Evolutionary conservation across 2,113 vertebrate species (phyloP).

Genomic region (Marcusenius ussheri): DNA sequence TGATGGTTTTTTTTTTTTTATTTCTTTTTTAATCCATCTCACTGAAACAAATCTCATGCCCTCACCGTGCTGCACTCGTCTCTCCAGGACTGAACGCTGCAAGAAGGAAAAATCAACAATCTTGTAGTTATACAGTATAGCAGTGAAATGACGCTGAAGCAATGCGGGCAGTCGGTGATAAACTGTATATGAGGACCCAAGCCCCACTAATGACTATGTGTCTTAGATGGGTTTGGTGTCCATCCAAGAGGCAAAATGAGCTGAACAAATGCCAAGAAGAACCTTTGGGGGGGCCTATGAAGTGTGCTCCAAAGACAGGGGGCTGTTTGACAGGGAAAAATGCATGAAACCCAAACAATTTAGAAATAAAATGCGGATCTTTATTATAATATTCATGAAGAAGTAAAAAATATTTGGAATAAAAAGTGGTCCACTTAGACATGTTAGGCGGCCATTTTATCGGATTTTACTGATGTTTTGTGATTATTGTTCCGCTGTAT

Average conservation of each 20-base stretch:
- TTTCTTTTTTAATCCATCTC: neutral
- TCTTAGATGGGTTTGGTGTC: slow-evolving; percentile 7
- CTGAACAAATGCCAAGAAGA: neutral
- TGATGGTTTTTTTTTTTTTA: neutral
- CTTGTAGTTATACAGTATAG: neutral
- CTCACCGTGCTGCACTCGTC: neutral
- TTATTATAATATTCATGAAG: too few relatives aligned
- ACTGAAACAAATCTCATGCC: neutral
- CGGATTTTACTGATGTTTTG: neutral
- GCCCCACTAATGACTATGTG: slow-evolving; percentile 8
- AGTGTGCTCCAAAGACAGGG: neutral
- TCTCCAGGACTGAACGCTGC: neutral
- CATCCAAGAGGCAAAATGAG: slow-evolving; percentile 10
- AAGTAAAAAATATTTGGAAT: neutral
- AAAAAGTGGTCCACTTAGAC: neutral
- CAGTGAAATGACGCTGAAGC: neutral
- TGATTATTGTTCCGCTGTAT: neutral
- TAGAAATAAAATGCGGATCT: neutral
- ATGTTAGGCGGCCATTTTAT: neutral
- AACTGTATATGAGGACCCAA: neutral
- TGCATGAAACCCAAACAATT: neutral
- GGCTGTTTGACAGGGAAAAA: neutral
- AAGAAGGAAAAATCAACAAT: neutral
- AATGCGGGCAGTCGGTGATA: neutral
- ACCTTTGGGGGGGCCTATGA: too few relatives aligned